Evolutionary conservation across 2,113 vertebrate species (phyloP).

Genomic region (Calidris pugnax): DNA sequence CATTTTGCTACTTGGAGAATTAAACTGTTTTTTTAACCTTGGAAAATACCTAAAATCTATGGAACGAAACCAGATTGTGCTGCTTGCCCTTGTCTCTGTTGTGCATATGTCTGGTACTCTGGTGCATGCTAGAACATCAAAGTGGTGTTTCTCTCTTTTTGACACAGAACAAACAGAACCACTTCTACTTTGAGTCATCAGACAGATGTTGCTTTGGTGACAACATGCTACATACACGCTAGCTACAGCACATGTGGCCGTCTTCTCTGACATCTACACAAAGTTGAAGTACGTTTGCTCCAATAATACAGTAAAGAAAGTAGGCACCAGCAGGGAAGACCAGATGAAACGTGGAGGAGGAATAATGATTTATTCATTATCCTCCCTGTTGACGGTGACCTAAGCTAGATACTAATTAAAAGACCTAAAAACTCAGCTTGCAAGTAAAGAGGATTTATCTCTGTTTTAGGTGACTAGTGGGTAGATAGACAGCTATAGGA

Average conservation of each 20-base stretch:
- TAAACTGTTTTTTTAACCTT: not conserved
- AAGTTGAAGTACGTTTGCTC: not conserved
- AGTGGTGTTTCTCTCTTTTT: not conserved
- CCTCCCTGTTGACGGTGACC: not conserved
- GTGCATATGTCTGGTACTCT: not conserved
- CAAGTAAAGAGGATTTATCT: not conserved
- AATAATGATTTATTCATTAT: conserved; percentile 6
- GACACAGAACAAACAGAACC: conserved; percentile 30
- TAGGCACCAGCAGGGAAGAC: not conserved
- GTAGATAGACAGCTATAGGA: not conserved
- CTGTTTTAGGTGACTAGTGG: not conserved
- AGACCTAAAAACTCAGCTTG: not conserved
- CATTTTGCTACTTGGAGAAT: not conserved
- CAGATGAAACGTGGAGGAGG: not conserved
- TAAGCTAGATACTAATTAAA: not conserved
- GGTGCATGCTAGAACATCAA: conserved; percentile 22
- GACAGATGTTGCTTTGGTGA: conserved; percentile 56
- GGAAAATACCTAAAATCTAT: not conserved
- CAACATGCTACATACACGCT: not conserved
- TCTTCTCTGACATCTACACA: not conserved
- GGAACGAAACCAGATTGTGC: not conserved
- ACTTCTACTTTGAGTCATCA: conserved; percentile 38
- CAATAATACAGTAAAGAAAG: not conserved
- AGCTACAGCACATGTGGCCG: not conserved
- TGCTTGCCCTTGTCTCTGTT: not conserved